phyloP scores from a whole-genome alignment of 2,797 vertebrate species.

The Acropternis orthonyx region DNA sequence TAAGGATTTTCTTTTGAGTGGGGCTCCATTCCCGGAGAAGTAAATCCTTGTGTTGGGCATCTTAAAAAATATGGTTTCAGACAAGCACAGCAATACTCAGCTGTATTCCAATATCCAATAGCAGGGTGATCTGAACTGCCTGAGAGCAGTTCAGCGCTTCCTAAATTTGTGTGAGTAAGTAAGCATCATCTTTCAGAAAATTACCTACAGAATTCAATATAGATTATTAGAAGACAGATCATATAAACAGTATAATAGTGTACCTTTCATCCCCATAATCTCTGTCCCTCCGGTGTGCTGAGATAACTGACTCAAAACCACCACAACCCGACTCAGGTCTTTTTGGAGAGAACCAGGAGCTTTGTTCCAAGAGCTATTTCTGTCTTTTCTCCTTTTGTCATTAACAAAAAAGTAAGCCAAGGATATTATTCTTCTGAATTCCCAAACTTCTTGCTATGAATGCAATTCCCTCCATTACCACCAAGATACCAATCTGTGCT shows the following conservation, averaged over 20 bases:
- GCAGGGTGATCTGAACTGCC: background rate
- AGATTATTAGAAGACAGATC: conserved; percentile 53
- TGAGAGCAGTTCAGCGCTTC: conserved; percentile 6
- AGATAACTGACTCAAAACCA: conserved; percentile 27
- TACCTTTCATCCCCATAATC: conserved; percentile 59
- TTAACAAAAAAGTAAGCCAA: conserved; percentile 1
- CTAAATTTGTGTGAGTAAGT: conserved; percentile 43
- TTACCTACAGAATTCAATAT: conserved; percentile 40
- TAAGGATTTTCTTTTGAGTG: background rate
- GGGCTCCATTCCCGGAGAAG: background rate
- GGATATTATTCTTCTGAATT: background rate
- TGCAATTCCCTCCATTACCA: background rate
- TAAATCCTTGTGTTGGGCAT: background rate
- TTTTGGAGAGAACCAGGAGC: background rate
- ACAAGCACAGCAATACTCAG: background rate
- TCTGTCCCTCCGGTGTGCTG: conserved; percentile 3
- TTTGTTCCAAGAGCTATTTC: conserved; percentile 42
- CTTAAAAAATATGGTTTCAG: background rate
- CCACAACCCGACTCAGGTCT: background rate
- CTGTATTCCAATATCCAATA: background rate
- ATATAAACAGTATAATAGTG: conserved; percentile 43
- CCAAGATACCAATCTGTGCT: background rate
- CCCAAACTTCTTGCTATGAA: conserved; percentile 4
- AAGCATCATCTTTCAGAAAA: conserved; percentile 63
- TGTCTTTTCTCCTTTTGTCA: background rate